Evolutionary conservation across 2,888 invertebrate species (phyloP).

Genomic region (Temnothorax rugatulus): DNA sequence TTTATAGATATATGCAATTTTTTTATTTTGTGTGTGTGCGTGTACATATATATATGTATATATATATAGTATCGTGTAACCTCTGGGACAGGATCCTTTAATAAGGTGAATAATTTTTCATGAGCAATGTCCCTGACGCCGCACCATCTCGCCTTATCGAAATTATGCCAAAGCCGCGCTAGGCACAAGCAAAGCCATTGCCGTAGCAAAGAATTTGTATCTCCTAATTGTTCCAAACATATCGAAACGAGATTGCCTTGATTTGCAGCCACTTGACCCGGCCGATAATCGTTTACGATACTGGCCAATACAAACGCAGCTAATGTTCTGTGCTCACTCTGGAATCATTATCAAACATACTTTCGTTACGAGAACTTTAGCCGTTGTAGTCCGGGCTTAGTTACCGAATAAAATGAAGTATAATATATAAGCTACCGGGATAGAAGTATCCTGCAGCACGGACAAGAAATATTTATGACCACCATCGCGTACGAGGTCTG

Average conservation of each 20-base stretch:
- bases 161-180: conserved; percentile 96
- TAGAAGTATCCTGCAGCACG: conserved; percentile 94
- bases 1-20: background rate
- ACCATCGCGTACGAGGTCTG: conserved; percentile 96
- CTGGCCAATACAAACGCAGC: conserved; percentile 98
- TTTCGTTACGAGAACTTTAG: conserved; percentile 38
- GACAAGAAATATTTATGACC: conserved; percentile 98
- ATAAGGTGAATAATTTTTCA: conserved; percentile 94
- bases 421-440: conserved; percentile 88
- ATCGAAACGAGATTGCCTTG: conserved; percentile 96
- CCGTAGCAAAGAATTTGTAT: conserved; percentile 90
- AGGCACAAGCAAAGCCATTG: conserved; percentile 98
- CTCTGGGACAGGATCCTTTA: conserved; percentile 95
- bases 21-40: background rate
- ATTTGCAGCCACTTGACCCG: conserved; percentile 96
- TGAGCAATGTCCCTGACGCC: conserved; percentile 98
- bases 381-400: background rate
- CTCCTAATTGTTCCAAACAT: conserved; percentile 95
- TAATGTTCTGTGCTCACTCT: conserved; percentile 95
- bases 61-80: conserved; percentile 85
- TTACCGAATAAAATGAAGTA: conserved; percentile 33
- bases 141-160: conserved; percentile 96
- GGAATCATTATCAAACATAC: conserved; percentile 61
- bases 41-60: background rate
- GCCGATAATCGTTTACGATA: conserved; percentile 95